Evolutionary conservation across 1,140 invertebrate genomes (phyloP).

Genomic region (Gryon sp.): DNA sequence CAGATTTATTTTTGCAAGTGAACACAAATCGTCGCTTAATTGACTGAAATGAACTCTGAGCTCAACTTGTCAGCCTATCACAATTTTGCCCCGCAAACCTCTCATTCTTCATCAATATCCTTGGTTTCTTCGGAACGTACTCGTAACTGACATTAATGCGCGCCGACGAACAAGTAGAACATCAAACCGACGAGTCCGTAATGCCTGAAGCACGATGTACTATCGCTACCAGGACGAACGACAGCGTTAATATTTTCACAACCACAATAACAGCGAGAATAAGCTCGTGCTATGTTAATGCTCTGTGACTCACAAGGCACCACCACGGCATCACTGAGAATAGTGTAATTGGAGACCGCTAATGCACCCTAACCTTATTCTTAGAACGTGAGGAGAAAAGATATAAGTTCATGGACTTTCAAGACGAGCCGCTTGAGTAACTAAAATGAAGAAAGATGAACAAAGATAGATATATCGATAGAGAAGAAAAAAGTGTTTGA

Average conservation of each 20-base stretch:
- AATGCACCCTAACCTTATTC: constrained; percentile 58
- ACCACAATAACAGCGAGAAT: constrained; percentile 58
- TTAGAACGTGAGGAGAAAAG: constrained; percentile 35
- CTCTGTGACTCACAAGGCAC: constrained; percentile 23
- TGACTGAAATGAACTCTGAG: constrained; percentile 18
- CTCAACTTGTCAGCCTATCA: constrained; percentile 11
- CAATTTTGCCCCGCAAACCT: not conserved
- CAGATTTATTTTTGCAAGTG: not conserved
- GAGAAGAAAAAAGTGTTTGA: not conserved
- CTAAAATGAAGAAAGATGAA: constrained; percentile 35
- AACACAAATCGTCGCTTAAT: constrained; percentile 12
- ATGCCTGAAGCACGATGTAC: constrained; percentile 35
- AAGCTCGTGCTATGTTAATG: constrained; percentile 41
- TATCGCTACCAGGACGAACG: constrained; percentile 12
- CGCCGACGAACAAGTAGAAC: constrained; percentile 42
- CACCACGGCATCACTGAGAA: constrained; percentile 13
- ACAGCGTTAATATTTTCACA: constrained; percentile 55
- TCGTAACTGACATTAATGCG: constrained; percentile 39
- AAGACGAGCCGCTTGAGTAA: constrained; percentile 1
- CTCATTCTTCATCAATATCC: constrained; percentile 47
- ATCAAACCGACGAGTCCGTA: constrained; percentile 32
- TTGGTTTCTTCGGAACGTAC: constrained; percentile 21
- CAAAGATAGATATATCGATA: constrained; percentile 15
- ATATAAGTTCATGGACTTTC: constrained; percentile 31
- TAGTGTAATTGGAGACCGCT: constrained; percentile 57